Base-by-base conservation (phyloP, 2,888 invertebrate genomes). In the Philaethria dido region DNA sequence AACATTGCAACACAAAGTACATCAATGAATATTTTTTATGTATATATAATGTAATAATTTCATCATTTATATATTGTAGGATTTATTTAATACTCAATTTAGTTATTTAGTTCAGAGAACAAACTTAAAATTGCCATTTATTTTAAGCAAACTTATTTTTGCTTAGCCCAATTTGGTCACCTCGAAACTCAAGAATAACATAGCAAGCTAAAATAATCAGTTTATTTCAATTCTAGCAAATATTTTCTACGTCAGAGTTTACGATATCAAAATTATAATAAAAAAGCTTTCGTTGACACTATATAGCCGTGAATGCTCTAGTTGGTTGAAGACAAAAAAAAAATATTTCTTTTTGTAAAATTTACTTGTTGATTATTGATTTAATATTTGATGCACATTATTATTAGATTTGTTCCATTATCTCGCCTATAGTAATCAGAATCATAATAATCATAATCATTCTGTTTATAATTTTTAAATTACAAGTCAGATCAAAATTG, bases 231-330 rank as follows among this genome's bases (percentile, higher is more conserved):
- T 45, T 45, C 11, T 45, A 20, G 8, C 1, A 45, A 45, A 45
- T 20, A 45, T 11, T 45, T 44, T 44, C 1, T 44, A 16, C 16
- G 8, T 4, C 16, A 8, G 42, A 42, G 4, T n/a, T 42, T n/a
- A 42, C 14, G 48, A 48, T 22, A 14, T 22, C 14, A 48, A 14
- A 14, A 22, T 48, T 22, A 48, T 8, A 48, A 48, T 48, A 48
- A 50, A 48, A 50, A n/a, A 48, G 48, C 25, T 22, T 48, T 48
- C 8, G 48, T 48, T 22, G 22, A 25, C 22, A 25, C 8, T n/a
- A 50, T n/a, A 50, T 50, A 2, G 3, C 22, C n/a, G 25, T n/a
- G 6, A 29, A 16, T n/a, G 3, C 50, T n/a, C 50, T n/a, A 1
- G 9, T 50, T 25, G 22, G 13, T 11, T 50, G 11, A 11, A 29